Percentiles rank a stretch among this genome's conserved stretches.
phyloP scores from a whole-genome alignment of 2,797 vertebrate species.

The Danio kyathit region DNA sequence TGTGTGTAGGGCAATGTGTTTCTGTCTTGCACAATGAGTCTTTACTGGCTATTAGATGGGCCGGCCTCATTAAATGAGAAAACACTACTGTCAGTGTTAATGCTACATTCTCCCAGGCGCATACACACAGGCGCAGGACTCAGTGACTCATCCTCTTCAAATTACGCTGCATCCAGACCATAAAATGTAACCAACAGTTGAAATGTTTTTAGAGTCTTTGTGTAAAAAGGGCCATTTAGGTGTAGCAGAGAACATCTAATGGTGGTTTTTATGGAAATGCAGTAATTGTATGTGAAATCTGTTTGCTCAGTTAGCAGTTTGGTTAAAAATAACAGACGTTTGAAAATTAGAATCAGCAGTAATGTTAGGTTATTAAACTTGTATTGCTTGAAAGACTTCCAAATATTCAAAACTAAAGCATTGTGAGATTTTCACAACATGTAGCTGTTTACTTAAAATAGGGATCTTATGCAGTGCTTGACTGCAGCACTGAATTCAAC shows the following conservation, averaged over 20 bases:
- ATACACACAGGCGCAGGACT: background rate
- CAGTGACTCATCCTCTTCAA: slow-evolving; percentile 22
- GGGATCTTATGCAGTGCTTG: background rate
- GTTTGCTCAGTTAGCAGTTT: slow-evolving; percentile 20
- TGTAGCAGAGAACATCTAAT: slow-evolving; percentile 29
- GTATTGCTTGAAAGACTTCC: slow-evolving; percentile 5
- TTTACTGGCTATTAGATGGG: slow-evolving; percentile 18
- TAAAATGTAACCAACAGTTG: slow-evolving; percentile 24
- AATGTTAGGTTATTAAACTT: slow-evolving; percentile 17
- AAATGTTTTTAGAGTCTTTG: slow-evolving; percentile 41
- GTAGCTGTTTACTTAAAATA: no score
- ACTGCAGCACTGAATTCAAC: no score
- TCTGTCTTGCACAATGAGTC: slow-evolving; percentile 1
- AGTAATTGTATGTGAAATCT: slow-evolving; percentile 40
- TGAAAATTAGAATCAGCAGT: slow-evolving; percentile 16
- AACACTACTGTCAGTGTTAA: slow-evolving; percentile 3
- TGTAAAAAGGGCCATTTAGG: slow-evolving; percentile 47
- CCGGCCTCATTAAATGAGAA: slow-evolving; percentile 27
- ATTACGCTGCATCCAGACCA: background rate
- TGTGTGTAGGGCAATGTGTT: background rate
- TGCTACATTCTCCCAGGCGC: background rate
- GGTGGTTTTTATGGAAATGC: slow-evolving; percentile 39
- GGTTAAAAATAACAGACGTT: slow-evolving; percentile 30
- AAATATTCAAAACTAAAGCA: background rate
- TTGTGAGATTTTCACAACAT: background rate